phyloP scores from a whole-genome alignment of 2,797 vertebrate genomes.

The Sphenodon punctatus region DNA sequence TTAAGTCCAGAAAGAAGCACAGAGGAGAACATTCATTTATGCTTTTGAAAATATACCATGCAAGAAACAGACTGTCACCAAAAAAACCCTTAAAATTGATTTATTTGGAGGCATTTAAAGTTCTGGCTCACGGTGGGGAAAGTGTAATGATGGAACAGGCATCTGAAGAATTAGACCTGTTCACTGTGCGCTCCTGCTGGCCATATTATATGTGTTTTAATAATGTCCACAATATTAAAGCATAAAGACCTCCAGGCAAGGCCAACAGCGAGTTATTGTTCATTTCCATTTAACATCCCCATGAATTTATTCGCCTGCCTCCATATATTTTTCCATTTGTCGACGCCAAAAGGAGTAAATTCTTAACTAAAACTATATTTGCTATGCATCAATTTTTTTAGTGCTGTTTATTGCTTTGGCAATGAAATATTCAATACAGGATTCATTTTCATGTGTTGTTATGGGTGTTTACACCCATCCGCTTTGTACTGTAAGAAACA shows the following conservation, averaged over 20 bases:
- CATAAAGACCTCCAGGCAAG: background rate
- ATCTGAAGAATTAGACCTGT: background rate
- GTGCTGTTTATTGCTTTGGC: background rate
- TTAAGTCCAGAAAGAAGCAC: background rate
- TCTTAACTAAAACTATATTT: conserved; percentile 17
- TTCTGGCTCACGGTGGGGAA: background rate
- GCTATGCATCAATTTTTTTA: conserved; percentile 15
- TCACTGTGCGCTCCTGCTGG: background rate
- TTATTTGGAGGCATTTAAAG: background rate
- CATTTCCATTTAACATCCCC: background rate
- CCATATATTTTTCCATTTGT: conserved; percentile 22
- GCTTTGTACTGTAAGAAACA: background rate
- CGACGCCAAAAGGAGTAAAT: conserved; percentile 16
- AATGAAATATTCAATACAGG: background rate
- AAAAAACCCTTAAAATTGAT: background rate
- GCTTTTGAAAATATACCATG: background rate
- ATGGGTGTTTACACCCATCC: conserved; percentile 1
- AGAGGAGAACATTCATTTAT: background rate
- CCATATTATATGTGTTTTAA: background rate
- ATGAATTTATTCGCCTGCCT: background rate
- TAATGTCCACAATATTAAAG: background rate
- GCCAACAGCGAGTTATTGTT: background rate
- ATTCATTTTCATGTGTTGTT: background rate
- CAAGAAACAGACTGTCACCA: background rate
- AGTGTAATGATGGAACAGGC: background rate